phyloP scores from a whole-genome alignment of 1,140 invertebrate genomes.

The Neodiprion virginianus region DNA sequence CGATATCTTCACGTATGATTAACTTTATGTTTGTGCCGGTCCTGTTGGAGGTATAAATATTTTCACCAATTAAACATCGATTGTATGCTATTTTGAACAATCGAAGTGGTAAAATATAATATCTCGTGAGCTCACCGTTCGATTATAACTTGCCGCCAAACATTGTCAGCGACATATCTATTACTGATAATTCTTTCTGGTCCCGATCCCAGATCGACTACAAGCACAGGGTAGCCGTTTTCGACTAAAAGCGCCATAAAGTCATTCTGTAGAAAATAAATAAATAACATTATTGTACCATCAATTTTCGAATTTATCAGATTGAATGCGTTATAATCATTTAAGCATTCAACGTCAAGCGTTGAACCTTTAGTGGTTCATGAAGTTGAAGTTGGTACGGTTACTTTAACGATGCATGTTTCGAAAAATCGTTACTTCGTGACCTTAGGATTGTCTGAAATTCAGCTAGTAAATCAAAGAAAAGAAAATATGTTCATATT shows the following conservation, averaged over 20 bases:
- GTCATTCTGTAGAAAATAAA: slow-evolving; percentile 72
- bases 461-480: no score
- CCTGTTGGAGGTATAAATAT: slow-evolving; percentile 54
- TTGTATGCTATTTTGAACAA: slow-evolving; percentile 29
- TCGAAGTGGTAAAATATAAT: slow-evolving; percentile 10
- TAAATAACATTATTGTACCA: not conserved
- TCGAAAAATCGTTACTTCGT: no score
- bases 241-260: slow-evolving; percentile 92
- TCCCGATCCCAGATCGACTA: slow-evolving; percentile 88
- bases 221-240: slow-evolving; percentile 85
- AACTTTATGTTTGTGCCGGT: slow-evolving; percentile 84
- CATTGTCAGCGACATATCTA: slow-evolving; percentile 81
- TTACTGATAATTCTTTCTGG: slow-evolving; percentile 76
- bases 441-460: no score
- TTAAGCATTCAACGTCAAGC: not conserved
- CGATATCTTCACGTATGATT: slow-evolving; percentile 78
- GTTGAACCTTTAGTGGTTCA: not conserved
- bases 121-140: slow-evolving; percentile 70
- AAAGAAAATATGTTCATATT: no score
- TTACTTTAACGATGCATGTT: no score
- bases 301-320: no score
- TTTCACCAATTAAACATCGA: slow-evolving; percentile 27
- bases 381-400: no score
- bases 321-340: no score
- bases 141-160: slow-evolving; percentile 90